A percentile compares a stretch with the other conserved stretches of the same genome.
phyloP scores from a whole-genome alignment of 2,888 invertebrate species.

The Candidula unifasciata region DNA sequence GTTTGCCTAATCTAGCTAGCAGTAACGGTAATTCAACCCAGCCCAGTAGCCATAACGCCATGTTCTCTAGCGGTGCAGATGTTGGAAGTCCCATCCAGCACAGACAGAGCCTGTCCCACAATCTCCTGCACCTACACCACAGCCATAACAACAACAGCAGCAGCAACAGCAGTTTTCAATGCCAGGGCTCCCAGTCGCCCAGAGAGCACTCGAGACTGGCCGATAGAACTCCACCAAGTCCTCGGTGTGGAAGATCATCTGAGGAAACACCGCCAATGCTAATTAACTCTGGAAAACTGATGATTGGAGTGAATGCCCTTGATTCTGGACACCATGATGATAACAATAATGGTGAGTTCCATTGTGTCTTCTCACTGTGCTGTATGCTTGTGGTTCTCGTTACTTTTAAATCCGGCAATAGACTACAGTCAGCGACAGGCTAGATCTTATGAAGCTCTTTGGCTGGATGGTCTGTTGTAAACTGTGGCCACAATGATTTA shows the following conservation, averaged over 20 bases:
- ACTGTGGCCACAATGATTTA: too few species aligned
- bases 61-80: conserved; percentile 9
- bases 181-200: conserved; percentile 21
- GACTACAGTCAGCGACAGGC: too few species aligned
- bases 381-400: too few species aligned
- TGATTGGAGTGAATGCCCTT: neutral
- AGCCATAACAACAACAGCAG: neutral
- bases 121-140: conserved; percentile 13
- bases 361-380: too few species aligned
- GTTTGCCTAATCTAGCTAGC: conserved; percentile 2
- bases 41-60: neutral
- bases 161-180: neutral
- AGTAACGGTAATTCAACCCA: neutral
- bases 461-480: too few species aligned
- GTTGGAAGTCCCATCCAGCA: neutral
- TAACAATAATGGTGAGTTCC: conserved; percentile 31
- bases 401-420: too few species aligned
- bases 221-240: conserved; percentile 27
- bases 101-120: neutral
- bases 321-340: conserved; percentile 27
- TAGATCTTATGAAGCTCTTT: too few species aligned
- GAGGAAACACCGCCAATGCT: conserved; percentile 19
- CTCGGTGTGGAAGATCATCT: conserved; percentile 13
- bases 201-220: neutral
- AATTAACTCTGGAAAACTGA: neutral